Base-by-base conservation (phyloP, 1,140 invertebrate species). In the Ditylenchus dipsaci region DNA sequence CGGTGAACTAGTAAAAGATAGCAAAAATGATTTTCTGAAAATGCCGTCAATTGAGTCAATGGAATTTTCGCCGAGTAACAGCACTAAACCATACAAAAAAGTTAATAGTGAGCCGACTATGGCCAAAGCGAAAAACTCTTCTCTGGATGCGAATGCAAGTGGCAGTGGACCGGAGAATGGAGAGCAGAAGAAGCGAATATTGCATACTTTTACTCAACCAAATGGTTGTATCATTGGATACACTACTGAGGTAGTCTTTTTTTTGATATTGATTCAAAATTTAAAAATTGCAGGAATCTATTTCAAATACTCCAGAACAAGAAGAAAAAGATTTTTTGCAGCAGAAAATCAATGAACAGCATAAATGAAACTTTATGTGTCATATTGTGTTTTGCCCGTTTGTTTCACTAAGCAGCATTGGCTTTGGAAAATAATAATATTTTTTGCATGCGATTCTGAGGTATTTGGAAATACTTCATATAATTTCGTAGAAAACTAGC, bases 31-130 rank as follows among this genome's bases (percentile, higher is more conserved):
- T 17, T 53, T 53, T 26, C 49, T 53, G 49, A 53, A 53, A 53
- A 53, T 53, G 49, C 49, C 49, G n/a, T 53, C 49, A 19, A 53
- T 53, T 53, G 49, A 53, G 49, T 53, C 49, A 21, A 53, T 53
- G 49, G n/a, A 53, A 8, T 3, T 53, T 53, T 19, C 49, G 49
- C 49, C 49, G 8, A 5, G 3, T 26, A 53, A 21, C 23, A 19
- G 15, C 11, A 45, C 11, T 1, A 53, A 26, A 53, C n/a, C 23
- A 53, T 26, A 53, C 49, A 53, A 53, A 15, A 53, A 53, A 17
- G 15, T 21, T 17, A 19, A 53, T 15, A 53, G 49, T 26, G 49
- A 53, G n/a, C 49, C 49, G 49, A 53, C 49, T 53, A 53, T 53
- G n/a, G 23, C 23, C 3, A 53, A 53, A 53, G 8, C 49, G 8